These are phyloP conservation scores for Nasonia oneida DNA, from an alignment of 2,888 invertebrate species.

Conservation along the genomic window DNA sequence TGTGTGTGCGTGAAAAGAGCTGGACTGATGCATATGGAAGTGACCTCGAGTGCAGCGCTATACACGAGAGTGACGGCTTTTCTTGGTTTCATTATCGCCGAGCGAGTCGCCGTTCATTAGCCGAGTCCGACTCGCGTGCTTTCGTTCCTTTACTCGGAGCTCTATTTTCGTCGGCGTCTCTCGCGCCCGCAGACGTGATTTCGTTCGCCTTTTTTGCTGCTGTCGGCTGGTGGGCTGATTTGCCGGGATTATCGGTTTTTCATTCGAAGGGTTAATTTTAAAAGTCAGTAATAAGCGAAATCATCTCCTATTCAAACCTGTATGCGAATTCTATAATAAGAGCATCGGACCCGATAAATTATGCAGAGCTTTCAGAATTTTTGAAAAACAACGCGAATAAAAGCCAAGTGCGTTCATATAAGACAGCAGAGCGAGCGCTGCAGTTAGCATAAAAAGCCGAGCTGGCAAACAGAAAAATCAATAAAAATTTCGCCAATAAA, in stretches of 20 bases:
- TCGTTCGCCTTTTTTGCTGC: not conserved
- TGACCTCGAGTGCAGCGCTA: not conserved
- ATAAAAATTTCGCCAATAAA: constrained; percentile 48
- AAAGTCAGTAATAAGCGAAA: no score
- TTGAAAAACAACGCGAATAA: not conserved
- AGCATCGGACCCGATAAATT: no score
- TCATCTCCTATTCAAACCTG: no score
- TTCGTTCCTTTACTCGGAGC: not conserved
- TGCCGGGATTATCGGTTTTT: not conserved
- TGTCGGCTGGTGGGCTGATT: not conserved
- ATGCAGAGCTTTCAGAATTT: not conserved
- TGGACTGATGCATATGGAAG: constrained; percentile 6
- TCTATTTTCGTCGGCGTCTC: constrained; percentile 32
- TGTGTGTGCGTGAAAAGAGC: no score
- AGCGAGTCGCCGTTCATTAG: constrained; percentile 52
- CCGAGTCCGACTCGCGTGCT: not conserved
- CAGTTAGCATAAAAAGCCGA: not conserved
- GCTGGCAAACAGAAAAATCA: not conserved
- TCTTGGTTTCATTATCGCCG: constrained; percentile 48
- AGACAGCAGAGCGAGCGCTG: not conserved
- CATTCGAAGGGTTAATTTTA: not conserved
- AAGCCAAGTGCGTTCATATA: not conserved
- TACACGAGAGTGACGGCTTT: constrained; percentile 7
- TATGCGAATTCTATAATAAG: no score
- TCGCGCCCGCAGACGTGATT: not conserved